Conservation (phyloP, 2,113 vertebrate genomes). For the Mormyrus lacerda region DNA sequence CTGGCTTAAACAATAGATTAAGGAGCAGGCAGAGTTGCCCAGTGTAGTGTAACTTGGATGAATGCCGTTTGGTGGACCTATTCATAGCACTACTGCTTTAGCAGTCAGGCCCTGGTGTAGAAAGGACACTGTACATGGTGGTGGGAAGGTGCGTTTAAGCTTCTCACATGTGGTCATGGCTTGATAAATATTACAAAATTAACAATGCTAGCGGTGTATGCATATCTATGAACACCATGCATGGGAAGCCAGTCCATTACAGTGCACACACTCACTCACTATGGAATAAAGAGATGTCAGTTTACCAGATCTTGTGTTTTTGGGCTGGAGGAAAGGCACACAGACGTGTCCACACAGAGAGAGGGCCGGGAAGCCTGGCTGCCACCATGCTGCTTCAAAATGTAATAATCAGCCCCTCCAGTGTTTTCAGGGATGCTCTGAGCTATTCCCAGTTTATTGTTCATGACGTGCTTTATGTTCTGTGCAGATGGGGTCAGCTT, state of each 20-base stretch:
- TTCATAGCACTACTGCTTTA: not conserved
- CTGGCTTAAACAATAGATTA: not conserved
- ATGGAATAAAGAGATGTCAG: not conserved
- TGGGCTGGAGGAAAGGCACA: too few relatives aligned
- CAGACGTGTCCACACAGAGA: not conserved
- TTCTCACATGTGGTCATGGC: not conserved
- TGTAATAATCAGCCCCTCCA: too few relatives aligned
- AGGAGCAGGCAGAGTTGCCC: not conserved
- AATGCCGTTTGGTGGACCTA: not conserved
- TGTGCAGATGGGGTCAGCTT: not conserved
- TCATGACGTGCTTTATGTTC: not conserved
- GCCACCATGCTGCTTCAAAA: not conserved
- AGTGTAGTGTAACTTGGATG: not conserved
- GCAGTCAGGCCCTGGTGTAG: not conserved
- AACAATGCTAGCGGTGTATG: not conserved
- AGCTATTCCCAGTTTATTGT: not conserved
- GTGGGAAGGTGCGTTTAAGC: not conserved
- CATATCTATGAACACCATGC: not conserved
- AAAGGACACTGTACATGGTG: not conserved
- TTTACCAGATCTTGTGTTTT: not conserved
- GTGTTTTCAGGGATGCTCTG: not conserved
- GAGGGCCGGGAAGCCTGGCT: too few relatives aligned
- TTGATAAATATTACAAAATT: not conserved
- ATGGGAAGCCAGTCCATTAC: not conserved
- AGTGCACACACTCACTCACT: not conserved